Conservation (phyloP, 2,113 vertebrate species). For the Platichthys flesus region DNA sequence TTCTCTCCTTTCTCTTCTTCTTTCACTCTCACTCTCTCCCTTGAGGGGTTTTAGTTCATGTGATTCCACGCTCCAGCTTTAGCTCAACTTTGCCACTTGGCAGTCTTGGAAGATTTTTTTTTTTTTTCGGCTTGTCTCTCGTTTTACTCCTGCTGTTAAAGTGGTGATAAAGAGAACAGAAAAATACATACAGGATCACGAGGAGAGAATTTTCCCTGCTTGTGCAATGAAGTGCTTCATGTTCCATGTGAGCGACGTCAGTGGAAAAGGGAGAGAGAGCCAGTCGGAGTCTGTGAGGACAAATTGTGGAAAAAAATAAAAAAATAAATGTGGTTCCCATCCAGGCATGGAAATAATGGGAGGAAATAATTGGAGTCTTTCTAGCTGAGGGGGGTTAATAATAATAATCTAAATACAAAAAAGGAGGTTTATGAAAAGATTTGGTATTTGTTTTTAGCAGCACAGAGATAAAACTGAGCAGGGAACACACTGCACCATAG, state of each 20-base stretch:
- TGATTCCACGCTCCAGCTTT: constrained; percentile 80
- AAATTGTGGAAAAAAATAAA: constrained; percentile 49
- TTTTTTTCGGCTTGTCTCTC: constrained; percentile 69
- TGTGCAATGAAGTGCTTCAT: constrained; percentile 67
- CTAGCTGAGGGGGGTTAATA: constrained; percentile 47
- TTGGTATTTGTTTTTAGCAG: constrained; percentile 60
- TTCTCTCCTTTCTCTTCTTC: constrained; percentile 65
- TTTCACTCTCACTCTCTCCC: constrained; percentile 71
- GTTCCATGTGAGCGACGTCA: constrained; percentile 55
- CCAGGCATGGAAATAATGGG: constrained; percentile 68
- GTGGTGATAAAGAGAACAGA: constrained; percentile 75
- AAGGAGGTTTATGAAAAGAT: constrained; percentile 57
- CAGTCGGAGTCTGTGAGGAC: constrained; percentile 49
- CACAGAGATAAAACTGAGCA: constrained; percentile 50
- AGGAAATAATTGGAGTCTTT: constrained; percentile 62
- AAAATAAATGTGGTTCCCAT: constrained; percentile 53
- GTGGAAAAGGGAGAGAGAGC: constrained; percentile 48
- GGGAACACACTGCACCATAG: constrained; percentile 37
- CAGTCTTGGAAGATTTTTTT: constrained; percentile 70
- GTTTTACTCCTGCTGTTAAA: constrained; percentile 77
- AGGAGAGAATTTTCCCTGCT: constrained; percentile 63
- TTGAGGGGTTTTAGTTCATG: constrained; percentile 77
- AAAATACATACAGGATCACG: constrained; percentile 76
- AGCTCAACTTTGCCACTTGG: constrained; percentile 83
- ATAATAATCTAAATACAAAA: constrained; percentile 64